Conservation (phyloP, 2,888 invertebrate genomes). For the Ormyrus thymus region DNA sequence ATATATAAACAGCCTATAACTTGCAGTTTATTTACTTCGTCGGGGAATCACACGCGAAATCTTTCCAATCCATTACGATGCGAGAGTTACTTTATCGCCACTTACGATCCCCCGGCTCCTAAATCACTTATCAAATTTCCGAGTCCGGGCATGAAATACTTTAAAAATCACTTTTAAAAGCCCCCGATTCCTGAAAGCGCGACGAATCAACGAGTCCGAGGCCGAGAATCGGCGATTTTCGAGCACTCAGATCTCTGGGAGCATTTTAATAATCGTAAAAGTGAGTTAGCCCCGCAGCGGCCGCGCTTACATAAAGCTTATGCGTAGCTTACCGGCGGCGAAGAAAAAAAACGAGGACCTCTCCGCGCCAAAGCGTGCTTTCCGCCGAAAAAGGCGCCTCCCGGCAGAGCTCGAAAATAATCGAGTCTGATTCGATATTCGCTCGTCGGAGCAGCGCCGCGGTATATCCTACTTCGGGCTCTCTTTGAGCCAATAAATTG, state of each 20-base stretch:
- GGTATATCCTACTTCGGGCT: conserved; percentile 52
- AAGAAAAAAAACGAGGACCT: not conserved
- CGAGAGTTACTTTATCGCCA: too few species aligned
- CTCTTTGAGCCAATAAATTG: conserved; percentile 67
- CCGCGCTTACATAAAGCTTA: not conserved
- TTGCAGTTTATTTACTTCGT: too few species aligned
- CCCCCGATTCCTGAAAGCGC: too few species aligned
- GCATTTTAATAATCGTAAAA: not conserved
- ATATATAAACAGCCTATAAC: not conserved
- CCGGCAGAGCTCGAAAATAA: conserved; percentile 39
- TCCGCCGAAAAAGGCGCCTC: conserved; percentile 5
- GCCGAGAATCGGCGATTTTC: not conserved
- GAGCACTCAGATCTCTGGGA: not conserved
- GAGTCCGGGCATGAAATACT: too few species aligned
- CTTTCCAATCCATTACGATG: too few species aligned
- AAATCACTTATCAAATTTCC: too few species aligned
- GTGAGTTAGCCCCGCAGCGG: not conserved
- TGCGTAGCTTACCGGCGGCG: not conserved
- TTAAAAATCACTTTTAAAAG: too few species aligned
- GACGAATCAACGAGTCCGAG: not conserved
- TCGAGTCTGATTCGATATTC: conserved; percentile 50
- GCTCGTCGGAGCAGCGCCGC: conserved; percentile 13
- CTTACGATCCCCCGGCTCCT: too few species aligned
- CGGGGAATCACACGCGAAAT: too few species aligned
- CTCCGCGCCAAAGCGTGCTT: not conserved